Conservation (phyloP, 2,113 vertebrate genomes). For the Centropus bengalensis region DNA sequence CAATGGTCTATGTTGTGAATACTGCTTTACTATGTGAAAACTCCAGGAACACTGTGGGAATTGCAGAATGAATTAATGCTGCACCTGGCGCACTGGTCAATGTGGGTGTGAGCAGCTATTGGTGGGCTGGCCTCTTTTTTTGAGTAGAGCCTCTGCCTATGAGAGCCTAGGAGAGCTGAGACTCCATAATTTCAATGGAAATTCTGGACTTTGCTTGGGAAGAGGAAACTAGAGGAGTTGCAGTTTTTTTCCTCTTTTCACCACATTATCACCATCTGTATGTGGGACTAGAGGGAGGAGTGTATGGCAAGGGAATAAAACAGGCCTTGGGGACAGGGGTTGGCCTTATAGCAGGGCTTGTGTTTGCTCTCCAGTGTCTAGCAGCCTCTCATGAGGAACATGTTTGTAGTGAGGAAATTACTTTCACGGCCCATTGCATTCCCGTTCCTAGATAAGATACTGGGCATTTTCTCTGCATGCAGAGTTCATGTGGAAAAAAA, state of each 20-base stretch:
- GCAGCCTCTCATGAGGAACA: neutral
- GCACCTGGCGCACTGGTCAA: accelerated
- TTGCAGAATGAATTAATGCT: neutral
- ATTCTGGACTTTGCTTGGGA: neutral
- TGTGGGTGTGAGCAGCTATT: accelerated
- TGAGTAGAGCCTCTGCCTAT: accelerated
- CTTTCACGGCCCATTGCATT: neutral
- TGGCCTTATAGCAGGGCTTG: neutral
- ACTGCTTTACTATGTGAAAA: neutral
- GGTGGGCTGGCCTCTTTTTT: neutral
- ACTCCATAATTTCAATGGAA: too few species aligned
- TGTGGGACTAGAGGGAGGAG: too few species aligned
- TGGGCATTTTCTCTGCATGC: neutral
- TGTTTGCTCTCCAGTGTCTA: too few species aligned
- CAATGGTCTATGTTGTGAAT: neutral
- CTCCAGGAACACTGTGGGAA: accelerated
- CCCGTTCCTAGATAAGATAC: neutral
- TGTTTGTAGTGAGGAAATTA: neutral
- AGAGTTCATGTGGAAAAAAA: neutral
- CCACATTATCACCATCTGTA: neutral
- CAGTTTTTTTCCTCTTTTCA: neutral
- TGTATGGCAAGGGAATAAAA: neutral
- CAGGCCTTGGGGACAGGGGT: neutral
- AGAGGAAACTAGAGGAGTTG: neutral
- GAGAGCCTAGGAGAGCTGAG: too few species aligned